Evolutionary conservation across 2,888 invertebrate genomes (phyloP).

Genomic region (Agrotis exclamationis): DNA sequence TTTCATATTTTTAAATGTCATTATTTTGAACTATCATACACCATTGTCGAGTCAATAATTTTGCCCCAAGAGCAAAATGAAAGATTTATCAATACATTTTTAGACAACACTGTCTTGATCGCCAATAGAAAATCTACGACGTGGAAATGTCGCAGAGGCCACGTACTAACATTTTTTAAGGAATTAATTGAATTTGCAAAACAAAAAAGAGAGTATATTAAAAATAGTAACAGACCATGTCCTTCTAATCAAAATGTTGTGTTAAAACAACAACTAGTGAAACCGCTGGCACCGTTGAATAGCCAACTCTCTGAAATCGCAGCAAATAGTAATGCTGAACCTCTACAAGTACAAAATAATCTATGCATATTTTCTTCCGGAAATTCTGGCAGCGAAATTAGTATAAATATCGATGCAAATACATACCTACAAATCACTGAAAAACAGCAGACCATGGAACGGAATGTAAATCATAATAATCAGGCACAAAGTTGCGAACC

Average conservation of each 20-base stretch:
- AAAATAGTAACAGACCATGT: not conserved
- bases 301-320: not conserved
- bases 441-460: conserved; percentile 1
- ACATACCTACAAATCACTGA: conserved; percentile 25
- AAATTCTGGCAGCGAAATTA: conserved; percentile 64
- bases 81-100: conserved; percentile 65
- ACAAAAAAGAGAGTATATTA: conserved; percentile 43
- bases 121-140: conserved; percentile 47
- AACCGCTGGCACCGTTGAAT: conserved; percentile 13
- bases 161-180: conserved; percentile 60
- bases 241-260: conserved; percentile 20
- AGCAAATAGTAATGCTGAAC: conserved; percentile 1
- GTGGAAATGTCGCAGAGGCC: conserved; percentile 39
- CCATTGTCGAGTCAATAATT: conserved; percentile 65
- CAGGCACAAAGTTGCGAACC: not conserved
- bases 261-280: conserved; percentile 42
- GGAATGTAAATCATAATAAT: not conserved
- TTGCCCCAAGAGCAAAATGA: conserved; percentile 70
- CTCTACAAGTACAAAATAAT: conserved; percentile 21
- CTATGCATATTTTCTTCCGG: conserved; percentile 64
- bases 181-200: conserved; percentile 73
- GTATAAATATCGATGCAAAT: conserved; percentile 55
- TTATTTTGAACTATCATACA: conserved; percentile 71
- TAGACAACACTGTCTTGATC: conserved; percentile 64
- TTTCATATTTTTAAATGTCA: conserved; percentile 62